phyloP scores from a whole-genome alignment of 2,797 vertebrate species.

The Etheostoma nigrum region DNA sequence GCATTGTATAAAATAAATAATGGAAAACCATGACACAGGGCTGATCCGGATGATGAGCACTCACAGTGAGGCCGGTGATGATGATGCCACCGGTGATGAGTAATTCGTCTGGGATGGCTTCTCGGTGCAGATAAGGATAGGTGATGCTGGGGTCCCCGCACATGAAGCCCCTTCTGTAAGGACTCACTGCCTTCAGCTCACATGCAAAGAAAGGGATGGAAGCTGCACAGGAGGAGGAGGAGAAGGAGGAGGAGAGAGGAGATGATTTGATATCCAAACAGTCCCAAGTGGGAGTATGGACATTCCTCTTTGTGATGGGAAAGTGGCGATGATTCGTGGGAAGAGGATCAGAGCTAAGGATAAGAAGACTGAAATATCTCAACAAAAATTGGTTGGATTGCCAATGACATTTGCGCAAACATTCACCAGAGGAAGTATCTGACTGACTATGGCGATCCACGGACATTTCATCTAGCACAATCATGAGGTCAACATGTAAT shows the following conservation, averaged over 20 bases:
- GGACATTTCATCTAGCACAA: neutral
- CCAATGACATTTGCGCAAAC: neutral
- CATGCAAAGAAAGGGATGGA: conserved; percentile 81
- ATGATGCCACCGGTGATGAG: conserved; percentile 78
- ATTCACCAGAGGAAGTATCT: neutral
- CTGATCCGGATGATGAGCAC: conserved; percentile 27
- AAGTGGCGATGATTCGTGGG: conserved; percentile 1
- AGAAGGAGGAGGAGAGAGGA: neutral
- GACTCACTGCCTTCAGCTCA: conserved; percentile 77
- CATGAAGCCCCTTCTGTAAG: conserved; percentile 80
- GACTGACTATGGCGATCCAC: neutral
- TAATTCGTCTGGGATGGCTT: conserved; percentile 73
- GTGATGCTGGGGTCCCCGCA: conserved; percentile 82
- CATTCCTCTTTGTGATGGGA: conserved; percentile 25
- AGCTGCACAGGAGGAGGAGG: conserved; percentile 56
- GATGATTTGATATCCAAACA: conserved; percentile 1
- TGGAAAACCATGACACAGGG: neutral
- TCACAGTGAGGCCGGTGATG: conserved; percentile 76
- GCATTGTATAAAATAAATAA: neutral
- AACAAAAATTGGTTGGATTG: neutral
- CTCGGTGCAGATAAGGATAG: conserved; percentile 69
- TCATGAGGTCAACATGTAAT: neutral
- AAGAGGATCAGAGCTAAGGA: neutral
- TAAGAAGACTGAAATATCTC: conserved; percentile 2
- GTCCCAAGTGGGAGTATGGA: conserved; percentile 18